phyloP scores from a whole-genome alignment of 2,888 invertebrate genomes.

The Patella caerulea region DNA sequence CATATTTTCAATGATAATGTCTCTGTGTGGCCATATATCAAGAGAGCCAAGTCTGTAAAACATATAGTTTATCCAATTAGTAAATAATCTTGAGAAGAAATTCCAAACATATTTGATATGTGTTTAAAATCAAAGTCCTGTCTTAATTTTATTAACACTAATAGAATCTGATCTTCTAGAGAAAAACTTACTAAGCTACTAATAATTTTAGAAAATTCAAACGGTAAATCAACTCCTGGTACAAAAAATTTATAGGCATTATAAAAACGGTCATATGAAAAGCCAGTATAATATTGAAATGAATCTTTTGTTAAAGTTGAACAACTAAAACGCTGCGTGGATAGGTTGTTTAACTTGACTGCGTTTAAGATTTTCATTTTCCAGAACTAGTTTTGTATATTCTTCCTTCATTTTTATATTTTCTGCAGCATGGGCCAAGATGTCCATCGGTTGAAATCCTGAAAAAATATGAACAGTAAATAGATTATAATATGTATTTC shows the following conservation, averaged over 20 bases:
- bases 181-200: neutral
- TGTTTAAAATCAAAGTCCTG: neutral
- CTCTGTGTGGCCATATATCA: neutral
- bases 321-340: neutral
- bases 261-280: neutral
- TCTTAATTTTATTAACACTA: neutral
- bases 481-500: neutral
- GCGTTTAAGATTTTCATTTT: neutral
- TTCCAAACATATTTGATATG: neutral
- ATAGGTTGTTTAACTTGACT: neutral
- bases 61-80: conserved; percentile 1
- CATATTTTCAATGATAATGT: neutral
- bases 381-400: no score
- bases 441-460: neutral
- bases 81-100: neutral
- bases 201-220: neutral
- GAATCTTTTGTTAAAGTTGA: neutral
- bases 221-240: neutral
- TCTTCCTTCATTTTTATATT: neutral
- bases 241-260: neutral
- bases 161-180: neutral
- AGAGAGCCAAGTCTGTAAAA: neutral
- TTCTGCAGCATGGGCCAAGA: neutral
- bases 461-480: neutral
- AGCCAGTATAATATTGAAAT: conserved; percentile 1